Conservation (phyloP, 2,888 invertebrate genomes). For the Gandaritis pyraliata region DNA sequence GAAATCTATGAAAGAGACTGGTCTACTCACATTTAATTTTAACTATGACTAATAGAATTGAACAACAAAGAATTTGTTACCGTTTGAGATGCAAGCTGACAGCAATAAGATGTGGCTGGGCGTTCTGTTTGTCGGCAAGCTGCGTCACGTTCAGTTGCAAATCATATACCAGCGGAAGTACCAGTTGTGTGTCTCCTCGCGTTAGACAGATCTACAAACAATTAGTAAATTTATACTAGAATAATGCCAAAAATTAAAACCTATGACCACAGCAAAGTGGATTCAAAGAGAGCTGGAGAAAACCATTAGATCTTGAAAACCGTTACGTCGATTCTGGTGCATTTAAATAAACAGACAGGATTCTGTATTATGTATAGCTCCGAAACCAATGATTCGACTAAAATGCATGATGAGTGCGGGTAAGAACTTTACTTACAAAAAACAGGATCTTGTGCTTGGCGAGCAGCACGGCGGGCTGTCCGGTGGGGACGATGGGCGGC, state of each 20-base stretch:
- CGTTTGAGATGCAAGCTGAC: slow-evolving; percentile 78
- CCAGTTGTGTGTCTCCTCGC: slow-evolving; percentile 84
- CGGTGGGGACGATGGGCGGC: slow-evolving; percentile 94
- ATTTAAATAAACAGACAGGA: no score
- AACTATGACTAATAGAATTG: no score
- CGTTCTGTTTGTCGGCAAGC: slow-evolving; percentile 92
- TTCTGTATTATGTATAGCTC: no score
- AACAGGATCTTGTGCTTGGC: slow-evolving; percentile 95
- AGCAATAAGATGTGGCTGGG: slow-evolving; percentile 78
- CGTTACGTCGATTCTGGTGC: no score
- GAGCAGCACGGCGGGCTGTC: slow-evolving; percentile 93
- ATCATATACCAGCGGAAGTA: slow-evolving; percentile 96
- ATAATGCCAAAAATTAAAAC: no score
- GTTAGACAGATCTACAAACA: slow-evolving; percentile 70
- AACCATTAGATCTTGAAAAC: no score
- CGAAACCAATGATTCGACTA: no score
- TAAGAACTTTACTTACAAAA: slow-evolving; percentile 87
- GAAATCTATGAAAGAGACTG: no score
- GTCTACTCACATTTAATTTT: no score
- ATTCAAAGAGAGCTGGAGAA: no score
- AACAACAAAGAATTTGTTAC: slow-evolving; percentile 48
- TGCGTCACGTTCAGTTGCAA: slow-evolving; percentile 93
- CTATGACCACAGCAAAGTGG: no score
- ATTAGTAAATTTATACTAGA: not conserved
- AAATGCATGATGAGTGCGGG: no score